A percentile compares a stretch with the other conserved stretches of the same genome.
Conservation (phyloP, 2,113 vertebrate genomes). For the Rhinopomastus cyanomelas region DNA sequence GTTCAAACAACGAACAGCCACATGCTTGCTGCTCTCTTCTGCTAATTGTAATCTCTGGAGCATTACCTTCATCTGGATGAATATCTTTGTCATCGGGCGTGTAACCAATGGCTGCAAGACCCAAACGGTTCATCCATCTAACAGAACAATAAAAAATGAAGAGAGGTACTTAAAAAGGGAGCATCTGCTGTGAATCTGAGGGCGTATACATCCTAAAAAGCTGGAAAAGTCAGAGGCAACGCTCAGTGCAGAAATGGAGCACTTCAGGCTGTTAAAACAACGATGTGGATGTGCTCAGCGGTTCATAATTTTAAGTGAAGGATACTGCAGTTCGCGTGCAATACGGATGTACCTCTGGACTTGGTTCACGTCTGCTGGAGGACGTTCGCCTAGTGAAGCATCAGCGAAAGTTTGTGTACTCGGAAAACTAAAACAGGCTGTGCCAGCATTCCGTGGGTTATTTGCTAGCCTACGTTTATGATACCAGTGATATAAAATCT, state of each 20-base stretch:
- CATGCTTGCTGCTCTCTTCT: not conserved
- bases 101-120: slow-evolving; percentile 90
- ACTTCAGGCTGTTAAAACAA: not conserved
- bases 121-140: slow-evolving; percentile 94
- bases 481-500: not conserved
- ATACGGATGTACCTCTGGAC: not conserved
- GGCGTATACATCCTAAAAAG: not conserved
- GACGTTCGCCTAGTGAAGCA: not conserved
- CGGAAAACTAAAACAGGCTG: not conserved
- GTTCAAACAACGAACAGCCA: not conserved
- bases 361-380: not conserved
- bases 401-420: not conserved
- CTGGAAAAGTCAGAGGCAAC: not conserved
- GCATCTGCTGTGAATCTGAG: not conserved
- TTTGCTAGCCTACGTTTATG: not conserved
- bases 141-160: not conserved
- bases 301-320: not conserved
- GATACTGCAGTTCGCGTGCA: not conserved
- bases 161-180: not conserved
- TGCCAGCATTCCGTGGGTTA: not conserved
- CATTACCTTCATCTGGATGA: slow-evolving; percentile 90
- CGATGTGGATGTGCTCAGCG: not conserved
- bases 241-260: not conserved
- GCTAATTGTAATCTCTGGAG: not conserved
- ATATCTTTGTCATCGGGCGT: slow-evolving; percentile 91